Evolutionary conservation across 2,888 invertebrate species (phyloP).

Genomic region (Metellina segmentata): DNA sequence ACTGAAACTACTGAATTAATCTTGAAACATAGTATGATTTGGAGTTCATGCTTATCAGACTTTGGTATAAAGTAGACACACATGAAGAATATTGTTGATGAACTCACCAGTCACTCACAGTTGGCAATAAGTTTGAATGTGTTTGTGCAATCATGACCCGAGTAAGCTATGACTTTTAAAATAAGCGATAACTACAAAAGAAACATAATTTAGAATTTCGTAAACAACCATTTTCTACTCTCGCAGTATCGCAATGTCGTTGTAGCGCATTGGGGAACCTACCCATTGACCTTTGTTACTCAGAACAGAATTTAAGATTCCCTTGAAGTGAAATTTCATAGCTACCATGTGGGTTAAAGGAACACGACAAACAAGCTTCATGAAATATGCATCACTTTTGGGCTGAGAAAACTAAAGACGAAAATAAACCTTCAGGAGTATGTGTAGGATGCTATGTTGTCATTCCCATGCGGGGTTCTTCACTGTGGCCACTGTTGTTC

Average conservation of each 20-base stretch:
- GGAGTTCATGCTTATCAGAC: too few species aligned
- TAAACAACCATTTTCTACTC: background rate
- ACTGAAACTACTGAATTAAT: too few species aligned
- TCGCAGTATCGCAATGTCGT: background rate
- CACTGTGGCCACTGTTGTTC: background rate
- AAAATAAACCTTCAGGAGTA: constrained; percentile 29
- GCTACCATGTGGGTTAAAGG: constrained; percentile 45
- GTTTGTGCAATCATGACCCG: too few species aligned
- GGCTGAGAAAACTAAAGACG: constrained; percentile 19
- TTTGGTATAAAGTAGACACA: too few species aligned
- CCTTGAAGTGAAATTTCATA: constrained; percentile 66
- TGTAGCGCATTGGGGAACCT: background rate
- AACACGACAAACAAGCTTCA: constrained; percentile 60
- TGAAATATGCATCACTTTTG: constrained; percentile 61
- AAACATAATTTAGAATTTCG: background rate
- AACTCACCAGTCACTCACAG: too few species aligned
- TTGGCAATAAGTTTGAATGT: too few species aligned
- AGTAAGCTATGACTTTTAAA: too few species aligned
- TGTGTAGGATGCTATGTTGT: background rate
- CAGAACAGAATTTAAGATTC: constrained; percentile 28
- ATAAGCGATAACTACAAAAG: background rate
- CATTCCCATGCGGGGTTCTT: background rate
- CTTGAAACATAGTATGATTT: too few species aligned
- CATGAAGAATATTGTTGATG: too few species aligned
- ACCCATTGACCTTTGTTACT: constrained; percentile 20